Evolutionary conservation across 2,797 vertebrate genomes (phyloP), one percentile per base, ranked within the genome.

Genomic region (Cossypha dichroa): DNA sequence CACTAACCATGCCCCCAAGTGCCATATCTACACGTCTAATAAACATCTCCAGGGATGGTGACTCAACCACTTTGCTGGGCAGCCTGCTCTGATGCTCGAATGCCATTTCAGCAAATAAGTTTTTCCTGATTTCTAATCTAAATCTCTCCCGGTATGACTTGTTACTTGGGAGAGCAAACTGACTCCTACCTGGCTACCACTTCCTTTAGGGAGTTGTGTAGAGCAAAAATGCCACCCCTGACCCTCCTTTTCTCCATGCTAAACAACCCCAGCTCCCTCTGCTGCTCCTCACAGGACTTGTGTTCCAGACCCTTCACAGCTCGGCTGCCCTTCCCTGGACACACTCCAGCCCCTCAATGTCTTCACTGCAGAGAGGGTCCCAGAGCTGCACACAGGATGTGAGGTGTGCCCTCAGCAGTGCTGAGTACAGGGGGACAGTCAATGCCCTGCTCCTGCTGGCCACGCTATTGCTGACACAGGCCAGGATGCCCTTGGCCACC

Each of bases 351-450:
- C 1, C 13, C 28, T 33, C 79, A 11, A 0, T 25, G 17, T 7
- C 49, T 19, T 4, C 6, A 1, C 3, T 33, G 26, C 2, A 46
- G 19, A 46, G 10, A 62, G 8, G 5, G 29, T 0, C 5, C 10
- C 38, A 63, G 51, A 79, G 52, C 3, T 6, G 26, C 4, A 25
- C 48, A 22, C 19, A 16, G 41, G 3, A 48, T 10, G 43, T 0
- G 1, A 79, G 38, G 10, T 15, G 55, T 5, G 0, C 3, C 22
- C 43, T 34, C 48, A 34, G 11, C 26, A 56, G 36, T 6, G 33
- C 55, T 0, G 1, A 62, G 10, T 2, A 5, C 36, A 51, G 7
- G 0, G 0, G 26, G 26, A 12, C 6, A 8, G 9, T 23, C 74
- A 0, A 62, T 2, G 7, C 14, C 22, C 33, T 3, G 12, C 2